Percentiles rank a stretch among this genome's conserved stretches.
Evolutionary conservation across 2,113 vertebrate genomes (phyloP).

Genomic region (Leuciscus idus): DNA sequence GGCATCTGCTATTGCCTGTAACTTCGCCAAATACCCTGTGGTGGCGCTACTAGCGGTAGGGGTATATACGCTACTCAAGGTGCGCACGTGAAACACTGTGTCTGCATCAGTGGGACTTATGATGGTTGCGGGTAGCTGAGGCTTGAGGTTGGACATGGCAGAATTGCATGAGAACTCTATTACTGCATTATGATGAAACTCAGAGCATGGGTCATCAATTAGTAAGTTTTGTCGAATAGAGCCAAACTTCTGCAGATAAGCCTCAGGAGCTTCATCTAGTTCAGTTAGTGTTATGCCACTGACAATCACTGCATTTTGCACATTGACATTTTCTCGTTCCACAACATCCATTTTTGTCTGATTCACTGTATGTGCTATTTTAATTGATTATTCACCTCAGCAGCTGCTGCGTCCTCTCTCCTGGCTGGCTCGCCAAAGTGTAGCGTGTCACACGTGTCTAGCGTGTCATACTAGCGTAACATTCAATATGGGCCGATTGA

Average conservation of each 20-base stretch:
- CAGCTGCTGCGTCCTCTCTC: not conserved
- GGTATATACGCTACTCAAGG: not conserved
- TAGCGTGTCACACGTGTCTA: too few relatives aligned
- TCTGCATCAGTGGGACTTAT: not conserved
- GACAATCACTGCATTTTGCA: not conserved
- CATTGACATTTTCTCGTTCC: not conserved
- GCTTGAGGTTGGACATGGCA: not conserved
- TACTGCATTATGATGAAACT: not conserved
- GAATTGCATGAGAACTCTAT: not conserved
- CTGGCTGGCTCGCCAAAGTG: slow-evolving; percentile 8
- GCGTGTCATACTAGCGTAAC: too few relatives aligned
- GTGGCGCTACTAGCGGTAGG: too few relatives aligned
- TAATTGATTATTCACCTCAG: not conserved
- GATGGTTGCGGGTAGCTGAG: not conserved
- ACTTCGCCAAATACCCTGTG: too few relatives aligned
- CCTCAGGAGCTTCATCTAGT: not conserved
- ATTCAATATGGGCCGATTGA: too few relatives aligned
- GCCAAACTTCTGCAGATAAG: not conserved
- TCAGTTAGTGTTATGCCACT: not conserved
- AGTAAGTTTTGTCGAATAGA: not conserved
- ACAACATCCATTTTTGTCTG: slow-evolving; percentile 7
- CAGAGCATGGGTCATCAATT: not conserved
- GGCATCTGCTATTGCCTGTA: too few relatives aligned
- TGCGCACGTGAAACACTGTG: not conserved
- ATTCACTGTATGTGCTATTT: not conserved